Conservation (phyloP, 2,888 invertebrate species). For the Xestoiulus laeticollis region DNA sequence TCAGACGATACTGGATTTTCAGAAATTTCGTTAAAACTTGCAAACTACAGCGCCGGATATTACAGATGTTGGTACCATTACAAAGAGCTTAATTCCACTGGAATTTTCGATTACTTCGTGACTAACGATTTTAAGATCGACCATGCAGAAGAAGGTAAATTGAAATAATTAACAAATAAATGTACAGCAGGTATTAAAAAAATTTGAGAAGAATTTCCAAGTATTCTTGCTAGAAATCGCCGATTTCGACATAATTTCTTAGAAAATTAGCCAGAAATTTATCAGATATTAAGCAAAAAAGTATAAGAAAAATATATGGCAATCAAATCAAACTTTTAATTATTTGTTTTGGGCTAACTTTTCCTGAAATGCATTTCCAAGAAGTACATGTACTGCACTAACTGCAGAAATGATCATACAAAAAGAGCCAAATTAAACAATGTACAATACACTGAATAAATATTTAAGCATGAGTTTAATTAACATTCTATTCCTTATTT, state of each 20-base stretch:
- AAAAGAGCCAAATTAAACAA: background rate
- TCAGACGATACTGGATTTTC: background rate
- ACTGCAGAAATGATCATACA: background rate
- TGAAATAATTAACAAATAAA: background rate
- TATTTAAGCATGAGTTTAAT: background rate
- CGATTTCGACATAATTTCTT: no score
- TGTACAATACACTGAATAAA: background rate
- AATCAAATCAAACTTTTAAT: background rate
- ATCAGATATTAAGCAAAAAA: no score
- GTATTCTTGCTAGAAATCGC: no score
- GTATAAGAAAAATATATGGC: no score
- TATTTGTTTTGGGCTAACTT: background rate
- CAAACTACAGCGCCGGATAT: constrained; percentile 18
- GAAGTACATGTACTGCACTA: no score
- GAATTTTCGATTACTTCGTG: background rate
- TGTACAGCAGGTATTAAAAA: background rate
- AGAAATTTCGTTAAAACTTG: constrained; percentile 13
- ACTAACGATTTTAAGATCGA: constrained; percentile 35
- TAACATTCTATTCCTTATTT: background rate
- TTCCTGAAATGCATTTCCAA: background rate
- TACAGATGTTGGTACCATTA: constrained; percentile 24
- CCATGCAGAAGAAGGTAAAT: background rate
- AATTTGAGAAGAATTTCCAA: background rate
- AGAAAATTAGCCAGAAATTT: no score
- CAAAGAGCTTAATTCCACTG: background rate